Base-by-base conservation (phyloP, 2,797 vertebrate species). In the Coilia nasus region DNA sequence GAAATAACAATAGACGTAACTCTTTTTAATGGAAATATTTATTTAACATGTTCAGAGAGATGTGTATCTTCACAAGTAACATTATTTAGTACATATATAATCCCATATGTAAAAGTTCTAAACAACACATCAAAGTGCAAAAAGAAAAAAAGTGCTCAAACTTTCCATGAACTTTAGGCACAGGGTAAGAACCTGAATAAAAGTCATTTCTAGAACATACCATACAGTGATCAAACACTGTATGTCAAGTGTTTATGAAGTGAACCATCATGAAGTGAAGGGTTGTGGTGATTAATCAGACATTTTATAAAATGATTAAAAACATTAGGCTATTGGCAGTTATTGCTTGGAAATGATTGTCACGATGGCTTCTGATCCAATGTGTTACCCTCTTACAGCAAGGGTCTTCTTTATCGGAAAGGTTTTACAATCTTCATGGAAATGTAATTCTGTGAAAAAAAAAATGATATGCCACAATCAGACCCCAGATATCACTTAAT, bases 341-440 rank as follows among this genome's bases (percentile, higher is more conserved):
- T 35, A 75, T 3, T 41, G 71, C 71, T 44, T 78, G 14, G 2
- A 78, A 44, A 35, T 19, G n/a, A n/a, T n/a, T n/a, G 57, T 1
- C 6, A 78, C 9, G 71, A 78, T 44, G 17, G 17, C 2, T 78
- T 41, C 28, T 6, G 41, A 2, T 44, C 7, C 7, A 0, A 9
- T 41, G n/a, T 15, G 50, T 17, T 35, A 2, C 3, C 2, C 28
- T 44, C 41, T 81, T 75, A 17, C n/a, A n/a, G 35, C 35, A 41
- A 19, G 15, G 35, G 64, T 31, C 17, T 12, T 23, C 28, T 64
- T 91, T 84, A 89, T 59, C 83, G 3, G 4, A 93, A 82, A 9
- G 95, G 95, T 82, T 93, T 93, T 86, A 96, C 94, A 2, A 96
- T 95, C 93, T 96, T 96, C 96, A 96, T 96, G 15, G 96, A 96